phyloP scores from a whole-genome alignment of 37 sponge, comb jelly and placozoan genomes.

The Halisarca cf. caerulea region DNA sequence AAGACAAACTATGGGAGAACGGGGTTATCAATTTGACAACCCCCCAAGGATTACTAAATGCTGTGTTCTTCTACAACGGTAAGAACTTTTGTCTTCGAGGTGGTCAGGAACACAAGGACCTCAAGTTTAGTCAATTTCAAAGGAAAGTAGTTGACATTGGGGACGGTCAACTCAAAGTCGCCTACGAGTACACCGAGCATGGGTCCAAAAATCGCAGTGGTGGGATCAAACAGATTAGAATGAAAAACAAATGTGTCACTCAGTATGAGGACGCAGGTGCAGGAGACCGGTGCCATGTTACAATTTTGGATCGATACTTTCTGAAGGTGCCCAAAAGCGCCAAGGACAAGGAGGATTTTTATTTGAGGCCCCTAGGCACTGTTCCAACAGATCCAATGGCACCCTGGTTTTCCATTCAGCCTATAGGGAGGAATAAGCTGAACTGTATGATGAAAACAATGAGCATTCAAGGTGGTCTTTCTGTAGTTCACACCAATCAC shows the following conservation, averaged over 20 bases:
- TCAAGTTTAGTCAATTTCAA: constrained; percentile 11
- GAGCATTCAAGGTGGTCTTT: constrained; percentile 1
- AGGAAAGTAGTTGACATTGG: constrained; percentile 1
- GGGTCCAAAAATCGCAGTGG: constrained; percentile 27
- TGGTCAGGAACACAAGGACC: too few relatives aligned
- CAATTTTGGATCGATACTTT: too few relatives aligned
- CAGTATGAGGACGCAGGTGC: constrained; percentile 1
- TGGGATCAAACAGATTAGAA: neutral
- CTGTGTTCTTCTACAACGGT: constrained; percentile 39
- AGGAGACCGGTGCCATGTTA: neutral
- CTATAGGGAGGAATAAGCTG: constrained; percentile 1
- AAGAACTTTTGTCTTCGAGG: constrained; percentile 44
- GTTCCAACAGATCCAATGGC: too few relatives aligned
- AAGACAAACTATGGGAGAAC: constrained; percentile 35
- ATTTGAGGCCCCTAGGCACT: too few relatives aligned
- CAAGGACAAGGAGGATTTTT: too few relatives aligned
- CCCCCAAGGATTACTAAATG: constrained; percentile 35
- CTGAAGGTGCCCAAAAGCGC: too few relatives aligned
- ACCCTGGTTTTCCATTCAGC: too few relatives aligned
- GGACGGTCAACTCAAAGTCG: neutral
- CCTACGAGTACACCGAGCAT: constrained; percentile 22
- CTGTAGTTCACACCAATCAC: too few relatives aligned
- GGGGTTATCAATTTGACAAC: constrained; percentile 5
- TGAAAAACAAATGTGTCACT: constrained; percentile 13
- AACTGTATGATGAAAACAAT: neutral